Base-by-base conservation (phyloP, 2,797 vertebrate species). In the Pangasius mekongensis region DNA sequence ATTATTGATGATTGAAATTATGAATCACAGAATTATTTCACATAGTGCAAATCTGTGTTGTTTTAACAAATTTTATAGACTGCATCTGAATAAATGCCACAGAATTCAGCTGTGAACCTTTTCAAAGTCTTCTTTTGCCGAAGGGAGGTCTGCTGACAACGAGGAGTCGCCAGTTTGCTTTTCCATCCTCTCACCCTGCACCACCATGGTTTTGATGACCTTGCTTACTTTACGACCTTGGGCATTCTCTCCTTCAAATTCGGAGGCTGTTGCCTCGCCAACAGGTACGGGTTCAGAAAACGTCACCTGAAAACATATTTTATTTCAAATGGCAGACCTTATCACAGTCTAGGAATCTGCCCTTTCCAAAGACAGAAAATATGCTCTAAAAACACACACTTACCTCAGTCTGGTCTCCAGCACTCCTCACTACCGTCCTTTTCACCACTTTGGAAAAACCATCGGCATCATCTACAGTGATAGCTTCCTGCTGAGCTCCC, bases 41-140 rank as follows among this genome's bases (percentile, higher is more conserved):
- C 10, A 22, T 6, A 10, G 20, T 18, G 10, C 16, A 33, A 67
- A 18, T 13, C 24, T 62, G 20, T 82, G 80, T 58, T 58, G 47
- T 54, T 49, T 73, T 71, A 47, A 74, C 22, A 67, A 6, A 52
- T 30, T 52, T 77, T 77, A 16, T 5, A 81, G 24, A 16, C 22
- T 81, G 56, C 22, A 60, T 81, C 33, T 39, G 2, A 30, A 49
- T 64, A 47, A 83, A 83, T 64, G 5, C 54, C 13, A 47, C 33
- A 3, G 3, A 56, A 20, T 54, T 16, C 47, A 33, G 33, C 11
- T 66, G 91, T 93, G 91, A 88, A 98, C 98, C 98, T 98, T 96
- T 95, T 98, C 97, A 91, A 99, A 99, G 96, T 99, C 98, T 89
- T 98, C 97, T 96, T 96, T 97, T 95, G 98, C 98, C 85, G 98